Evolutionary conservation across 2,888 invertebrate species (phyloP), one percentile per base, ranked within the genome.

Genomic region (Calliscelio sp.): DNA sequence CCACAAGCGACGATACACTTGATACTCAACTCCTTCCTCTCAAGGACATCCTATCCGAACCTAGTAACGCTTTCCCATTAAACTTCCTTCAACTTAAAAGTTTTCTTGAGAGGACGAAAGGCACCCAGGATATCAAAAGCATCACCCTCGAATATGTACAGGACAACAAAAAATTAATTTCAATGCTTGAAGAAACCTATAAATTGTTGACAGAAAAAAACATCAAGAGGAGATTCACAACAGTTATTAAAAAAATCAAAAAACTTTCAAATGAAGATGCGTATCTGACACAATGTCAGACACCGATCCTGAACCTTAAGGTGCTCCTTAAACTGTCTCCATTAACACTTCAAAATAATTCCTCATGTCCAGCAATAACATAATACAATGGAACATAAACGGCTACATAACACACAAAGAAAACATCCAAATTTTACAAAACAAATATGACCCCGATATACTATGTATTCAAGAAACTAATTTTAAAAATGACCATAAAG

Each of bases 81-180:
- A 51, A 66, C n/a, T 51, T 32, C 11, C 1, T 32, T 1, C 66
- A 66, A 32, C 14, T 66, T 2, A 70, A 70, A 38, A 55, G 55
- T 10, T 18, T 70, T 2, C 24, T 70, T 2, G 68, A 70, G 14
- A 38, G 25, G 38, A 22, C 41, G 7, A 55, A 53, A 55, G 53
- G 41, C 2, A 55, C 14, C 20, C 14, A 20, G 3, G 59, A 71
- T 53, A 7, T 59, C 4, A 2, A 8, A 2, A 14, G 44, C 0
- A 24, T 28, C 2, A n/a, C 11, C 1, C 22, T 5, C 2, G 55
- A 70, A 55, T 70, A 38, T 20, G 32, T 16, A n/a, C 5, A 1
- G 4, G 68, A 68, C 16, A 14, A 7, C 10, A 32, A 22, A 1
- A 0, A 4, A 11, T 16, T 51, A 11, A 22, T 53, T 5, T 20